Conservation (phyloP, 2,113 vertebrate genomes). For the Turdus rufiventris region DNA sequence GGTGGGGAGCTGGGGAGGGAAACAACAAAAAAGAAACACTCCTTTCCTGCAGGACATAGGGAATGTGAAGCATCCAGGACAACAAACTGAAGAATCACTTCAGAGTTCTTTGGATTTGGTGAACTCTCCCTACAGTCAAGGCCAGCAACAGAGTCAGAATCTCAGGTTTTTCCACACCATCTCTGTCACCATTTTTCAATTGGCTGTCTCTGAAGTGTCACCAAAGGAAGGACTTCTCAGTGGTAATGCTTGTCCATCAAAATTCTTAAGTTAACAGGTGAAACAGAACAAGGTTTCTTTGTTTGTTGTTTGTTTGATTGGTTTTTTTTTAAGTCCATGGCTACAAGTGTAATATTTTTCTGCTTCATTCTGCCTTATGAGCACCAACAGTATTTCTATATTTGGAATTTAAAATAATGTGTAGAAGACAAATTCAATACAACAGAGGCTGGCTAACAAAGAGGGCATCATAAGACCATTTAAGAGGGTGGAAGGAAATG, state of each 20-base stretch:
- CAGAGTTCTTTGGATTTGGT: not conserved
- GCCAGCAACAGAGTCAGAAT: not conserved
- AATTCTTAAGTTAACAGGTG: not conserved
- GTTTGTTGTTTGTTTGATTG: too few relatives aligned
- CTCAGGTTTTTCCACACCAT: not conserved
- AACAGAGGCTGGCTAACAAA: not conserved
- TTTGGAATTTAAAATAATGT: not conserved
- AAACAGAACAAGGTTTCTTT: not conserved
- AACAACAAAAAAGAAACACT: not conserved
- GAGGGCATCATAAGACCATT: not conserved
- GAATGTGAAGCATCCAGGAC: not conserved
- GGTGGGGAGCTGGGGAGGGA: not conserved
- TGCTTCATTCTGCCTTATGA: not conserved
- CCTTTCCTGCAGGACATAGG: not conserved
- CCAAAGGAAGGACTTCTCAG: not conserved
- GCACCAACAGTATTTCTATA: not conserved
- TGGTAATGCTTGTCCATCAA: not conserved
- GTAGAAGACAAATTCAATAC: not conserved
- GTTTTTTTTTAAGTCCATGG: not conserved
- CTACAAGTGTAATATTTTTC: not conserved
- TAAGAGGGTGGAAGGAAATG: not conserved
- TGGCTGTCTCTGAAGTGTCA: not conserved
- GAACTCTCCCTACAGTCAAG: not conserved
- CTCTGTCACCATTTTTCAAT: not conserved
- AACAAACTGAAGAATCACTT: not conserved